Evolutionary conservation across 2,888 invertebrate genomes (phyloP).

Genomic region (Cryptophagus acutangulus): DNA sequence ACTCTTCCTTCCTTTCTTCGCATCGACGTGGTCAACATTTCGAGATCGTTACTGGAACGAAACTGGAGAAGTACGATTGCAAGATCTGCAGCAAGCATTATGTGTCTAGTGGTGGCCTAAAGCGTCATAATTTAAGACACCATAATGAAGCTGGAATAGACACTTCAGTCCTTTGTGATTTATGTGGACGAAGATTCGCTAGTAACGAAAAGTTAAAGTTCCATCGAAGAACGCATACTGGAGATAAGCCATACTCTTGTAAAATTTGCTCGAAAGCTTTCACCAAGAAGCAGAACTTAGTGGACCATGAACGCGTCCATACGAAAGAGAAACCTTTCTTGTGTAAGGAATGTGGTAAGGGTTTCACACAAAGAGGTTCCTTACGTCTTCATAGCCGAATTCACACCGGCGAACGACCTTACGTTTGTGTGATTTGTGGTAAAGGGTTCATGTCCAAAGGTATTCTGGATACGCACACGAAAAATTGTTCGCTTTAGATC

Average conservation of each 20-base stretch:
- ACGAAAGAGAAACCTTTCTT: slow-evolving; percentile 57
- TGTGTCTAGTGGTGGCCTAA: slow-evolving; percentile 38
- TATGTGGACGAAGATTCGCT: slow-evolving; percentile 53
- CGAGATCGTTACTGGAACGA: slow-evolving; percentile 39
- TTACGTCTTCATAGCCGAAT: slow-evolving; percentile 56
- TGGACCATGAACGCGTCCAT: slow-evolving; percentile 52
- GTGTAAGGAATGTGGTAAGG: slow-evolving; percentile 55
- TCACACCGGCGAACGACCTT: slow-evolving; percentile 26
- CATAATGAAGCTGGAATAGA: slow-evolving; percentile 45
- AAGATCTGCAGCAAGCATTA: slow-evolving; percentile 48
- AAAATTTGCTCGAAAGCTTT: slow-evolving; percentile 7
- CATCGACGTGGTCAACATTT: slow-evolving; percentile 48
- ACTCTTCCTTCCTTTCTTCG: slow-evolving; percentile 48
- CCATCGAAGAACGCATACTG: slow-evolving; percentile 51
- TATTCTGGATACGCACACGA: slow-evolving; percentile 27
- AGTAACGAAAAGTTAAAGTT: slow-evolving; percentile 49
- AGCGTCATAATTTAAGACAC: slow-evolving; percentile 41
- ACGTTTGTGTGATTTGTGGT: slow-evolving; percentile 31
- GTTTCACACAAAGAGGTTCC: slow-evolving; percentile 54
- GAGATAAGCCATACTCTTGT: slow-evolving; percentile 45
- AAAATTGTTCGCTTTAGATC: slow-evolving; percentile 20
- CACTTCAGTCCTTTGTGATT: slow-evolving; percentile 47
- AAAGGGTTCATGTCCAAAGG: slow-evolving; percentile 29
- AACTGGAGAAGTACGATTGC: slow-evolving; percentile 45
- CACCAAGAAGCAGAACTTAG: slow-evolving; percentile 1